phyloP scores from a whole-genome alignment of 2,888 invertebrate genomes.

The Troglohyphantes excavatus region DNA sequence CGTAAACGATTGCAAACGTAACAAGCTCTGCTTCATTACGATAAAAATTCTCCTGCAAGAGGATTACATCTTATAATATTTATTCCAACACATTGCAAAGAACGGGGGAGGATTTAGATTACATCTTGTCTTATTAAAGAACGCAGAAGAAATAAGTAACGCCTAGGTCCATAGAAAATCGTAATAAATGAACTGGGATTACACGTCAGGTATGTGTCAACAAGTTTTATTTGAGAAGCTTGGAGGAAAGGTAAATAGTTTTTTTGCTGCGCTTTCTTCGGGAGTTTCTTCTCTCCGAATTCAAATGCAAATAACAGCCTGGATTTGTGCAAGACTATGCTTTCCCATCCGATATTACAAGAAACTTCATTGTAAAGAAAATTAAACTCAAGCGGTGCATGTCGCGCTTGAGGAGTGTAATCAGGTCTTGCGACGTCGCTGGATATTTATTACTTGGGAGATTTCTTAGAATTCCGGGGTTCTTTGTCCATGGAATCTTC shows the following conservation, averaged over 20 bases:
- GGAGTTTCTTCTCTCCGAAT: conserved; percentile 53
- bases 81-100: conserved; percentile 20
- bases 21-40: neutral
- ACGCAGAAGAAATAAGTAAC: conserved; percentile 58
- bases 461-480: too few relatives aligned
- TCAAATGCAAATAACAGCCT: conserved; percentile 69
- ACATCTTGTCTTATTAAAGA: conserved; percentile 71
- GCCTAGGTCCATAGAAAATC: conserved; percentile 42
- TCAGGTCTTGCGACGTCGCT: conserved; percentile 2
- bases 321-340: conserved; percentile 44
- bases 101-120: conserved; percentile 11
- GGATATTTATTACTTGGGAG: conserved; percentile 11
- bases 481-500: too few relatives aligned
- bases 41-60: conserved; percentile 30
- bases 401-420: conserved; percentile 37
- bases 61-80: conserved; percentile 34
- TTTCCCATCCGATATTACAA: conserved; percentile 63
- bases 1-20: conserved; percentile 8
- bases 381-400: conserved; percentile 39
- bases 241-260: conserved; percentile 63
- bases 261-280: conserved; percentile 47
- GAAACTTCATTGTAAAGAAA: conserved; percentile 62
- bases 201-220: conserved; percentile 66
- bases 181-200: conserved; percentile 72
- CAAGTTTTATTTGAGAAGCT: conserved; percentile 71